A percentile compares a stretch with the other conserved stretches of the same genome.
Evolutionary conservation across 2,797 vertebrate genomes (phyloP).

Genomic region (Mus spretus): DNA sequence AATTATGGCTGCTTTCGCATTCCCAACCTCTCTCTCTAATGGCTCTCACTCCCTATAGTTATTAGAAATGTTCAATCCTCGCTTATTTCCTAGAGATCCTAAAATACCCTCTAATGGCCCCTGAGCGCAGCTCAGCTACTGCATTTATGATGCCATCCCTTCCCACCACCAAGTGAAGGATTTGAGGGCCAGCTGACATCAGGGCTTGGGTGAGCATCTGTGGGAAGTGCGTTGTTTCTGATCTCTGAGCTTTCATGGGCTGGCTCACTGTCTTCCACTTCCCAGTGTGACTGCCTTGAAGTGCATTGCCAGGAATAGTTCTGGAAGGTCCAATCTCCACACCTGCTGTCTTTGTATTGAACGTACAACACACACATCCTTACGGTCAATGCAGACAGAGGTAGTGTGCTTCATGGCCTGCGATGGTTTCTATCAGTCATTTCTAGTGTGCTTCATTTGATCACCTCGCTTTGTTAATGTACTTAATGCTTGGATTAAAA

Average conservation of each 20-base stretch:
- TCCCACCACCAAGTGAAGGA: not conserved
- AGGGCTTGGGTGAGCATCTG: not conserved
- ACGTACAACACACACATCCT: constrained; percentile 1
- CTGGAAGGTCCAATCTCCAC: constrained; percentile 31
- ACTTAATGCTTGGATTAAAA: not conserved
- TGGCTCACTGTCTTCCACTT: not conserved
- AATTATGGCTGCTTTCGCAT: constrained; percentile 60
- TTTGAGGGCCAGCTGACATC: not conserved
- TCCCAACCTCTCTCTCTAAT: constrained; percentile 50
- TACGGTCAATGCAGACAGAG: not conserved
- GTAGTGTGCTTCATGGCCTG: not conserved
- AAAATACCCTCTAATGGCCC: not conserved
- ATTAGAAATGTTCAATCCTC: constrained; percentile 48
- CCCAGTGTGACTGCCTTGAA: not conserved
- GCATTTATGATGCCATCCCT: not conserved
- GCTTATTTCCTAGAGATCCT: constrained; percentile 11
- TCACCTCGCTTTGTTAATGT: constrained; percentile 23
- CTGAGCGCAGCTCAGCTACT: not conserved
- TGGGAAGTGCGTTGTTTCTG: constrained; percentile 4
- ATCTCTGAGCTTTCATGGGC: not conserved
- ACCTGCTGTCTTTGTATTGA: not conserved
- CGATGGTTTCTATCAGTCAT: not conserved
- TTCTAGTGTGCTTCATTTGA: not conserved
- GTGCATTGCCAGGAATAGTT: not conserved
- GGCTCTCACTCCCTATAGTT: constrained; percentile 57